phyloP scores from a whole-genome alignment of 2,888 invertebrate genomes.

The Mesoligia furuncula region DNA sequence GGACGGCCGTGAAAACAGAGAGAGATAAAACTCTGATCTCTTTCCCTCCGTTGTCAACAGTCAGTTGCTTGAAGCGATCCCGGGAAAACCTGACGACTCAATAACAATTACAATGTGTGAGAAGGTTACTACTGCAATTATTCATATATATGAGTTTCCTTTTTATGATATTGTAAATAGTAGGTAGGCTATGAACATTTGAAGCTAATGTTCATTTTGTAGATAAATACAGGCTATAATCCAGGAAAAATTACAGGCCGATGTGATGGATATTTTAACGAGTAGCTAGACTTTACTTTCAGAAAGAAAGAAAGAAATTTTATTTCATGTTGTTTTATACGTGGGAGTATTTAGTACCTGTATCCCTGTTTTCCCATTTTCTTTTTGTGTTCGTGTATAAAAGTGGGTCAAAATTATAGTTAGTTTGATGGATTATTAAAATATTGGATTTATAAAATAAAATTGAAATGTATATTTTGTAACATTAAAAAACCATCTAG shows the following conservation, averaged over 20 bases:
- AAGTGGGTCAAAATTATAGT: neutral
- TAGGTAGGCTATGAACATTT: neutral
- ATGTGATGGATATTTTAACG: constrained; percentile 20
- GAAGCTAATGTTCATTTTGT: constrained; percentile 6
- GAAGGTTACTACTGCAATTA: neutral
- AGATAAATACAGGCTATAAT: constrained; percentile 6
- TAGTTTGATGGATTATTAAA: neutral
- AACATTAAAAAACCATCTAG: too few species aligned
- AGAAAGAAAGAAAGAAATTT: too few species aligned
- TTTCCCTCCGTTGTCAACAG: neutral
- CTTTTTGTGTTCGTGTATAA: neutral
- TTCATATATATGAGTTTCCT: neutral
- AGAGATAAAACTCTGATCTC: neutral
- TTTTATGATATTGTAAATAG: constrained; percentile 18
- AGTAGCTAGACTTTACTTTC: constrained; percentile 5
- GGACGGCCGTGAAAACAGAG: neutral
- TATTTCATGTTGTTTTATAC: neutral
- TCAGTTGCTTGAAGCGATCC: neutral
- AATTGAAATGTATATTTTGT: neutral
- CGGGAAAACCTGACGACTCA: neutral
- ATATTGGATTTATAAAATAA: neutral
- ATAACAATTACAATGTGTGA: neutral
- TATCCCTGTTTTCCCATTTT: too few species aligned
- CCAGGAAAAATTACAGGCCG: constrained; percentile 28
- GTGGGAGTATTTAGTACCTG: neutral